These are phyloP conservation scores for Betta splendens DNA, from an alignment of 2,797 vertebrate species.

Conservation along the genomic window DNA sequence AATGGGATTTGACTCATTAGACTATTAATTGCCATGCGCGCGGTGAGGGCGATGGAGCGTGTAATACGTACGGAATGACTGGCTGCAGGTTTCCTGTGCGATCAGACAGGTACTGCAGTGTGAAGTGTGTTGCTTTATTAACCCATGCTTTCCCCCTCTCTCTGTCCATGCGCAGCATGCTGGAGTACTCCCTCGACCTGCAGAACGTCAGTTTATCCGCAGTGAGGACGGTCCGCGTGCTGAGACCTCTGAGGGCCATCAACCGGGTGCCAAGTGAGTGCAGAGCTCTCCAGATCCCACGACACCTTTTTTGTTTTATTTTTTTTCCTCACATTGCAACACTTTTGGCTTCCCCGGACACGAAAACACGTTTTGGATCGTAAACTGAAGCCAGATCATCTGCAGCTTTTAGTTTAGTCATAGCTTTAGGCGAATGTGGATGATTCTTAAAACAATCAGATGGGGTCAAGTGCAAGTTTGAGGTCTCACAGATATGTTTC, in stretches of 20 bases:
- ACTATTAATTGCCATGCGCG: slow-evolving; percentile 52
- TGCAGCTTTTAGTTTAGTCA: neutral
- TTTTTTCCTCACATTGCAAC: slow-evolving; percentile 21
- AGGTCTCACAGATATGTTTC: neutral
- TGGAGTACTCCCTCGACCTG: slow-evolving; percentile 98
- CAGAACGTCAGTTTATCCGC: slow-evolving; percentile 98
- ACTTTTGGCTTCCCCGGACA: slow-evolving; percentile 8
- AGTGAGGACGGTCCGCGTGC: slow-evolving; percentile 94
- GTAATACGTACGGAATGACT: slow-evolving; percentile 48
- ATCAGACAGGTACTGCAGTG: neutral
- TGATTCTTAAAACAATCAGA: neutral
- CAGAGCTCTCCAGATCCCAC: slow-evolving; percentile 17
- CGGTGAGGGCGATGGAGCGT: slow-evolving; percentile 25
- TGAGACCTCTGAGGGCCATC: slow-evolving; percentile 96
- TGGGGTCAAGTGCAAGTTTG: neutral
- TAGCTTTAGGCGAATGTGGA: neutral
- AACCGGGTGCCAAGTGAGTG: slow-evolving; percentile 99
- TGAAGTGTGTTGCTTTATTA: slow-evolving; percentile 8
- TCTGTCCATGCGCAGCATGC: slow-evolving; percentile 84
- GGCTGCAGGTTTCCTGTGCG: slow-evolving; percentile 33
- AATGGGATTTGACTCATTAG: slow-evolving; percentile 40
- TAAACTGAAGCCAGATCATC: slow-evolving; percentile 2
- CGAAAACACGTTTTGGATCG: neutral
- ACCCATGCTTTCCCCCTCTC: slow-evolving; percentile 16
- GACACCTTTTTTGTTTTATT: slow-evolving; percentile 9